phyloP scores from a whole-genome alignment of 2,888 invertebrate genomes.

The Drosophila nr. medialis region DNA sequence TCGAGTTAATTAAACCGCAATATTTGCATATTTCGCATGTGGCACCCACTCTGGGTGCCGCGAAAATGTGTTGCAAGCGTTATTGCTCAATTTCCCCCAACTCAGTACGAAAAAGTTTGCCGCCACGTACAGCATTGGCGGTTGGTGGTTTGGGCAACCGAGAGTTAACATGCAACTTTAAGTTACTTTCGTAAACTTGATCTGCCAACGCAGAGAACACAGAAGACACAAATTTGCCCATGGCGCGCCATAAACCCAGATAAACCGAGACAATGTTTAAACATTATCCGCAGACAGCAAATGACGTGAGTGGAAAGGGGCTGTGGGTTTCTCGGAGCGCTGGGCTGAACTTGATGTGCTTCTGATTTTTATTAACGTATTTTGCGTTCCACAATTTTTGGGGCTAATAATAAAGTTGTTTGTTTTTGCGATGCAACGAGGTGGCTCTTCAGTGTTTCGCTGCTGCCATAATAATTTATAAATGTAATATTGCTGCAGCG shows the following conservation, averaged over 20 bases:
- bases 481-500: constrained; percentile 59
- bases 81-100: constrained; percentile 71
- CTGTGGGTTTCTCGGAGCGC: neutral
- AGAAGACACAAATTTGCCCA: constrained; percentile 41
- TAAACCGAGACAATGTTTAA: constrained; percentile 70
- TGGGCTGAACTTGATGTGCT: constrained; percentile 56
- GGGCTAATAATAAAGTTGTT: constrained; percentile 61
- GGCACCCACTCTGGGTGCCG: constrained; percentile 17
- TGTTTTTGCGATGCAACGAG: constrained; percentile 11
- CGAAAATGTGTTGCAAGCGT: constrained; percentile 63
- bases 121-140: constrained; percentile 23
- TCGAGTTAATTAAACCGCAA: constrained; percentile 78
- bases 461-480: constrained; percentile 70
- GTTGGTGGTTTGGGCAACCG: constrained; percentile 42
- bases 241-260: constrained; percentile 57
- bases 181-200: constrained; percentile 71
- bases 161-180: constrained; percentile 76
- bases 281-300: constrained; percentile 45
- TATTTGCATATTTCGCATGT: constrained; percentile 73
- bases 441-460: neutral
- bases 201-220: constrained; percentile 30
- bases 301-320: neutral
- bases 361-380: constrained; percentile 69
- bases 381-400: constrained; percentile 46
- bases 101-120: constrained; percentile 54